phyloP scores from a whole-genome alignment of 1,140 invertebrate species.

The Bombyx mandarina region DNA sequence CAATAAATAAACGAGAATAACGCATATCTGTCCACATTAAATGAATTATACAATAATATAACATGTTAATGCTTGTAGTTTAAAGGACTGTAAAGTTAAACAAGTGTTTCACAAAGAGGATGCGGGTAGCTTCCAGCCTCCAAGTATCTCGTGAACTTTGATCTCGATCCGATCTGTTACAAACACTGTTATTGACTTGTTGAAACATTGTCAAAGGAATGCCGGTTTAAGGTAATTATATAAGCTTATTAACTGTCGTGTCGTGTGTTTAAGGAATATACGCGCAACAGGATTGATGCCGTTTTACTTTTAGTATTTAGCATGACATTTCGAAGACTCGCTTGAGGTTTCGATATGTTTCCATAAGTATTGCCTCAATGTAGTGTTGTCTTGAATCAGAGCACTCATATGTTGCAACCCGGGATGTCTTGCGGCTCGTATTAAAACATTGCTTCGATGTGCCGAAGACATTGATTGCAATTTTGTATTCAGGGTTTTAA shows the following conservation, averaged over 20 bases:
- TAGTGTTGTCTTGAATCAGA: too few relatives aligned
- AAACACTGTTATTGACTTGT: conserved; percentile 7
- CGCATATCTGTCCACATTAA: conserved; percentile 47
- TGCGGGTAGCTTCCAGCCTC: conserved; percentile 52
- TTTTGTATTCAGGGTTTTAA: too few relatives aligned
- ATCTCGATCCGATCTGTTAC: conserved; percentile 39
- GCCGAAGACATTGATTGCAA: too few relatives aligned
- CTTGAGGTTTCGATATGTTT: too few relatives aligned
- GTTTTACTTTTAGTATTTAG: too few relatives aligned
- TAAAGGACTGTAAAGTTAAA: conserved; percentile 45
- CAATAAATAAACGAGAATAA: conserved; percentile 21
- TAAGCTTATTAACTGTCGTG: neutral
- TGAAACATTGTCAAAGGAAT: conserved; percentile 19
- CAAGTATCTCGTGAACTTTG: conserved; percentile 54
- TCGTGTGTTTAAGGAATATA: too few relatives aligned
- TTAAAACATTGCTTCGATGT: too few relatives aligned
- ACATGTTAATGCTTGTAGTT: conserved; percentile 53
- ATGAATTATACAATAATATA: conserved; percentile 30
- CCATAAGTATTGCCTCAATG: too few relatives aligned
- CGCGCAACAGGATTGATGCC: too few relatives aligned
- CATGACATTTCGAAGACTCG: too few relatives aligned
- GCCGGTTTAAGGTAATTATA: neutral
- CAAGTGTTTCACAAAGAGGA: conserved; percentile 32
- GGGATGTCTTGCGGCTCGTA: too few relatives aligned
- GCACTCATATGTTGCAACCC: too few relatives aligned